Evolutionary conservation across 2,797 vertebrate species (phyloP), one percentile per base, ranked within the genome.

Genomic region (Coregonus ussuriensis): DNA sequence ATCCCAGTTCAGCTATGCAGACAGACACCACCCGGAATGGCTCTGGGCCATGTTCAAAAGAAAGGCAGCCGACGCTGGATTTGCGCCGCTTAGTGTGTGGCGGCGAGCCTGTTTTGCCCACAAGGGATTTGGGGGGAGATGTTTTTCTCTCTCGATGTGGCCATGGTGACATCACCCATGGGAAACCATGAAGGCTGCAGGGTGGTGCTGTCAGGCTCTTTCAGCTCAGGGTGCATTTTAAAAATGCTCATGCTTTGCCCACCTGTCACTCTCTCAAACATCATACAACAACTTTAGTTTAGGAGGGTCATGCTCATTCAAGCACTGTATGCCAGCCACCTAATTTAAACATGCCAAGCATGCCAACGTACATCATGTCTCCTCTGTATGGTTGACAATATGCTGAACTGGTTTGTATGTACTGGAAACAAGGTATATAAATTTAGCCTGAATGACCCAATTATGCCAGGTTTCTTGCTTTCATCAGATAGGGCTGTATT

Each of bases 81-180:
- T 73, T 80, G 75, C 70, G 51, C 74, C 52, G 75, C 75, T 79
- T 77, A 77, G 79, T 31, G 79, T 31, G 33, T 77, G 75, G 79
- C 75, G 75, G 75, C 82, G 70, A 67, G 63, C 77, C 79, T 81
- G 79, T 81, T 84, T 81, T 73, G 77, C 77, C 77, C 77, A 79
- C 82, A 84, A 77, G 74, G 72, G 79, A 84, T 84, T 84, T 77
- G 6, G 15, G 72, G 65, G 59, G 75, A 68, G 78, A 41, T 52
- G 15, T 72, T 53, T 76, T 76, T 63, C 52, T 59, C 66, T 56
- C 66, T 4, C 21, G 13, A n/a, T 66, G 37, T 47, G 21, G 59
- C 62, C 15, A 52, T 66, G 73, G 59, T 74, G 73, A 74, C 73
- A 66, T 74, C 73, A 74, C 41, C 62, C 73, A 74, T 66, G 59